Conservation (phyloP, 1,140 invertebrate genomes). For the Heliconius congener region DNA sequence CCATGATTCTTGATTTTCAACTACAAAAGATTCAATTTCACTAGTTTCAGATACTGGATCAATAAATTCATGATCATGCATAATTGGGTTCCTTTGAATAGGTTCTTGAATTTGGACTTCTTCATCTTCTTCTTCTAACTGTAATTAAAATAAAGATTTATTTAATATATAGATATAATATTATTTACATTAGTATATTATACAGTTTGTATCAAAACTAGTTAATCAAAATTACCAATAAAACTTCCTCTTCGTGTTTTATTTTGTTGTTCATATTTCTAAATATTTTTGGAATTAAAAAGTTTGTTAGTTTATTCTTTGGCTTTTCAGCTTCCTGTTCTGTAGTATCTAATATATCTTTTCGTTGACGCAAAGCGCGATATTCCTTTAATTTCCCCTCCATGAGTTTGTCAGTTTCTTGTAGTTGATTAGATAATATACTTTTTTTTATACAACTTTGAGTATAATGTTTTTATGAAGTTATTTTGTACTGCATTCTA, state of each 20-base stretch:
- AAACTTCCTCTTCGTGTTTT: constrained; percentile 54
- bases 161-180: background rate
- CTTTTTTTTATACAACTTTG: background rate
- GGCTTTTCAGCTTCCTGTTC: constrained; percentile 60
- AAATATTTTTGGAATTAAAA: constrained; percentile 54
- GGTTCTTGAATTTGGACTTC: constrained; percentile 23
- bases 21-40: constrained; percentile 54
- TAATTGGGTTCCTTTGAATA: constrained; percentile 32
- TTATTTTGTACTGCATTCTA: background rate
- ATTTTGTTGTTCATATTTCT: constrained; percentile 53
- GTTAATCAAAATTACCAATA: constrained; percentile 48
- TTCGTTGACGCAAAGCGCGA: constrained; percentile 64
- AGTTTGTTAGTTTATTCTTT: constrained; percentile 53
- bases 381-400: constrained; percentile 76
- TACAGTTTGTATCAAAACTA: background rate
- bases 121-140: constrained; percentile 61
- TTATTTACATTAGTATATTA: background rate
- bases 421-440: constrained; percentile 3
- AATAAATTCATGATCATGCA: constrained; percentile 45
- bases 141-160: constrained; percentile 28
- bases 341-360: constrained; percentile 63
- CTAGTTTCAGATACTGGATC: constrained; percentile 56
- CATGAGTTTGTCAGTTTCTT: constrained; percentile 51
- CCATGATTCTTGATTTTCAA: constrained; percentile 62
- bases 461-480: background rate